These are phyloP conservation scores for Campoletis sonorensis DNA, from an alignment of 1,140 invertebrate species.

Conservation along the genomic window DNA sequence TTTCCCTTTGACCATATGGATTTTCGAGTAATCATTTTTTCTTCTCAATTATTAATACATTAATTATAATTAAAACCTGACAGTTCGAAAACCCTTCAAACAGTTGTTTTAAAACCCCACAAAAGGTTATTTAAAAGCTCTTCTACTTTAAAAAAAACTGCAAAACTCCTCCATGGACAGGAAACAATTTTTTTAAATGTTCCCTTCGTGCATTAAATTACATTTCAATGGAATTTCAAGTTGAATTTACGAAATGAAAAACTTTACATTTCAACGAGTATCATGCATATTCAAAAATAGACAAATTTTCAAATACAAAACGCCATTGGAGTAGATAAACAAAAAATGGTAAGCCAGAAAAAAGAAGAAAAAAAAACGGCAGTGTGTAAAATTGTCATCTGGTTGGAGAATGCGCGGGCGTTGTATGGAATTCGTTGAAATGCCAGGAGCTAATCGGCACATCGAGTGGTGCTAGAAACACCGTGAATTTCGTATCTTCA, in stretches of 20 bases:
- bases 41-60: not conserved
- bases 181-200: too few species aligned
- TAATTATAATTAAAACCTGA: too few species aligned
- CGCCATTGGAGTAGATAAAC: not conserved
- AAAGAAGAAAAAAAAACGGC: not conserved
- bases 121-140: too few species aligned
- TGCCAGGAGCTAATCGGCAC: constrained; percentile 19
- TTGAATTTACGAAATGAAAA: not conserved
- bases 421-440: not conserved
- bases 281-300: too few species aligned
- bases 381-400: not conserved
- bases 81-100: too few species aligned
- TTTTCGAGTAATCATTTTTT: constrained; percentile 82
- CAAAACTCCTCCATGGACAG: too few species aligned
- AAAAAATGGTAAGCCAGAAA: not conserved
- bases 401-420: not conserved
- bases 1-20: constrained; percentile 90
- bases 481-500: constrained; percentile 17
- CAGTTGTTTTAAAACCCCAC: too few species aligned
- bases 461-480: constrained; percentile 5
- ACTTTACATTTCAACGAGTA: too few species aligned
- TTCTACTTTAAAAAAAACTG: too few species aligned
- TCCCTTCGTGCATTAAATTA: too few species aligned
- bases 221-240: too few species aligned
- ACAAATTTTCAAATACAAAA: not conserved